These are phyloP conservation scores for Conopomorpha cramerella DNA, from an alignment of 1,140 invertebrate species.

Conservation along the genomic window DNA sequence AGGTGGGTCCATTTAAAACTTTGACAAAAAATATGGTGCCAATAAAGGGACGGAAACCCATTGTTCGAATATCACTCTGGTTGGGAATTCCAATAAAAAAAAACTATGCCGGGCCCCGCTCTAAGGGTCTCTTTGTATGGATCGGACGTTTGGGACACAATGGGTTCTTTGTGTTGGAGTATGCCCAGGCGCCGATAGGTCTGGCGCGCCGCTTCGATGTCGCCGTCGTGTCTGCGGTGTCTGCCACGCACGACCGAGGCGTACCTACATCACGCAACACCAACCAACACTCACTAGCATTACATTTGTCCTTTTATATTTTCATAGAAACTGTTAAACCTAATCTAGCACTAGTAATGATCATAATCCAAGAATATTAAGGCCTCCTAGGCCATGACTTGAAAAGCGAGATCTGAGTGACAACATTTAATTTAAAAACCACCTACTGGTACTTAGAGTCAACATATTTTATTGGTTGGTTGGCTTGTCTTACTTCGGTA, in stretches of 20 bases:
- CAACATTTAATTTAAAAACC: too few species aligned
- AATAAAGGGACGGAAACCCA: slow-evolving; percentile 59
- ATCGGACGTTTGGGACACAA: slow-evolving; percentile 41
- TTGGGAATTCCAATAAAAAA: slow-evolving; percentile 44
- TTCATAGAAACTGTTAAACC: too few species aligned
- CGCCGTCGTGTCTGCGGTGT: slow-evolving; percentile 17
- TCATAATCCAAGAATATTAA: too few species aligned
- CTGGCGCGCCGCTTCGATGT: slow-evolving; percentile 27
- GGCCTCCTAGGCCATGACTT: too few species aligned
- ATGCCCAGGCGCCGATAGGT: slow-evolving; percentile 52
- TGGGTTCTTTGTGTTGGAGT: slow-evolving; percentile 37
- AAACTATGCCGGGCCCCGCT: slow-evolving; percentile 12
- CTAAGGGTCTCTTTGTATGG: slow-evolving; percentile 35
- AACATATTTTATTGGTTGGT: too few species aligned
- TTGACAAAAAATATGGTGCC: slow-evolving; percentile 54
- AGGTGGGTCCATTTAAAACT: slow-evolving; percentile 41
- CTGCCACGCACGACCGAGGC: slow-evolving; percentile 12
- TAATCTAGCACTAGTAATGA: too few species aligned
- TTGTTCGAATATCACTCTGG: slow-evolving; percentile 53
- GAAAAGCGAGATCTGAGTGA: too few species aligned
- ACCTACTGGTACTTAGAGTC: too few species aligned
- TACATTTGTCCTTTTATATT: too few species aligned
- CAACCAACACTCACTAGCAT: too few species aligned
- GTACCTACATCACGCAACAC: slow-evolving; percentile 3
- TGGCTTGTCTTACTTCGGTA: too few species aligned